phyloP scores from a whole-genome alignment of 2,888 invertebrate genomes.

The Mimumesa dahlbomi region DNA sequence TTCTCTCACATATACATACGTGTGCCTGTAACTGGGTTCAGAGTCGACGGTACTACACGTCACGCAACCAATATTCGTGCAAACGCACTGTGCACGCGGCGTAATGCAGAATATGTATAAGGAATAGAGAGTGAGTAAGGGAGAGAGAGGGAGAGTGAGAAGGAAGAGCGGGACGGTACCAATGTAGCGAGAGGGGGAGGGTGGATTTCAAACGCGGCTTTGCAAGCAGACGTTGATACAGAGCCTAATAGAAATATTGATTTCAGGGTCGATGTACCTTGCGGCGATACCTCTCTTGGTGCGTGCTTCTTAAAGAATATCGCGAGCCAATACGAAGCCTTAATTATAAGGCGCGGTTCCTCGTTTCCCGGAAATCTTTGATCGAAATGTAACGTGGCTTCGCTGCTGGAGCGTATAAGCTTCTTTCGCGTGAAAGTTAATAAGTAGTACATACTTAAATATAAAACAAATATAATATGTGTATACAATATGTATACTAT shows the following conservation, averaged over 20 bases:
- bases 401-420: no score
- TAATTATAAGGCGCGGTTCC: neutral
- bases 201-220: constrained; percentile 50
- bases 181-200: constrained; percentile 6
- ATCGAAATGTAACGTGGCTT: neutral
- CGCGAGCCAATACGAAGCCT: constrained; percentile 4
- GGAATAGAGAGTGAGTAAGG: constrained; percentile 23
- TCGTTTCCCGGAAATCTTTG: neutral
- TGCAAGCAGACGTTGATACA: constrained; percentile 60
- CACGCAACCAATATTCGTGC: constrained; percentile 59
- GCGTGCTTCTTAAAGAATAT: constrained; percentile 45
- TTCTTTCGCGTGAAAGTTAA: no score
- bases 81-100: constrained; percentile 45
- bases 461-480: no score
- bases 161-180: constrained; percentile 21
- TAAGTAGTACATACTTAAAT: no score
- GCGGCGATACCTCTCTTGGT: constrained; percentile 43
- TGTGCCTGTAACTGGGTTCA: constrained; percentile 55
- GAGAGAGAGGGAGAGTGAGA: constrained; percentile 1
- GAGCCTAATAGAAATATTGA: constrained; percentile 69
- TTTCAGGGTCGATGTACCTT: constrained; percentile 68
- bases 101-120: constrained; percentile 21
- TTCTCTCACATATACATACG: constrained; percentile 52
- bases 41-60: constrained; percentile 44
- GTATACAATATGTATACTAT: no score